These are phyloP conservation scores for Gymnothorax javanicus DNA, from an alignment of 2,797 vertebrate genomes.

Conservation along the genomic window DNA sequence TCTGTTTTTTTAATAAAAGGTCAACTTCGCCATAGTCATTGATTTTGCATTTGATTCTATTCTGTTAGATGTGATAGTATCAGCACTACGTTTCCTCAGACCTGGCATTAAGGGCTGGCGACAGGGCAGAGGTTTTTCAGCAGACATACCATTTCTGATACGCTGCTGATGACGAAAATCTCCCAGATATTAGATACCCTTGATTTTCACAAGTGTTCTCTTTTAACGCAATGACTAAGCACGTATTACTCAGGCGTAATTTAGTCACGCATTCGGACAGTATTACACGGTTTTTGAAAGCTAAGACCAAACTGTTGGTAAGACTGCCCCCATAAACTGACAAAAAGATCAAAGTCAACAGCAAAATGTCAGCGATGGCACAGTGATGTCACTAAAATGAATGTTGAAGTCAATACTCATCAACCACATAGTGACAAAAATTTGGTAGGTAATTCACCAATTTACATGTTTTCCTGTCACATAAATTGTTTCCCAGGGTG, in stretches of 20 bases:
- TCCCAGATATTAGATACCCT: background rate
- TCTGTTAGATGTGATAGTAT: background rate
- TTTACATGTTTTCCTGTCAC: background rate
- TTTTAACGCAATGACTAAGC: background rate
- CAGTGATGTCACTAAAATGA: background rate
- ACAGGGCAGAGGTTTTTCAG: background rate
- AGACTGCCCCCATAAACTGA: background rate
- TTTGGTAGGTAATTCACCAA: background rate
- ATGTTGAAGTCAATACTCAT: background rate
- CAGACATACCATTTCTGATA: background rate
- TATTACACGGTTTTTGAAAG: background rate
- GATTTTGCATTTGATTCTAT: too few species aligned
- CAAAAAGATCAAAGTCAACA: background rate
- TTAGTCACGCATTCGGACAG: background rate
- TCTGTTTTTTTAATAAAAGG: too few species aligned
- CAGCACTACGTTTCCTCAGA: background rate
- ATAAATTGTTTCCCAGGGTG: background rate
- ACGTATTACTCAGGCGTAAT: background rate
- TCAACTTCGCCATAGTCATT: too few species aligned
- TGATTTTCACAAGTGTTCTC: background rate
- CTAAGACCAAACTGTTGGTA: background rate
- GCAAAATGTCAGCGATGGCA: background rate
- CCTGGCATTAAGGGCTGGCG: background rate
- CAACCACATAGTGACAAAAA: background rate
- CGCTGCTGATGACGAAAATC: background rate